Evolutionary conservation across 2,888 invertebrate genomes (phyloP), one percentile per base, ranked within the genome.

Genomic region (Lottia scabra): DNA sequence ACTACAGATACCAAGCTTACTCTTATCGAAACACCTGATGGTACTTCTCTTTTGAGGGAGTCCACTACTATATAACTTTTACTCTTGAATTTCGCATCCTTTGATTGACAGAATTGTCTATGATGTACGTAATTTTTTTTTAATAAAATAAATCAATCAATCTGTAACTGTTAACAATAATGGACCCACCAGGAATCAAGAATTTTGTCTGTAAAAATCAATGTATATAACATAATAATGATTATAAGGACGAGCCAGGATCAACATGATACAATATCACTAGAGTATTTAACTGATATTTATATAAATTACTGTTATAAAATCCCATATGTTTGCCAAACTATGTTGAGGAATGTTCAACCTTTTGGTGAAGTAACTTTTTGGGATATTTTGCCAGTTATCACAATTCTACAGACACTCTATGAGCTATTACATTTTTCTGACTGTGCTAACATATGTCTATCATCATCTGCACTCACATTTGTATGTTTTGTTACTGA

Each of bases 401-500:
- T 56, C 56, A 56, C 56, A 56, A 19, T 56, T 56, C 23, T 23
- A 56, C 56, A 56, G 56, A 56, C 56, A 23, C 56, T 56, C n/a
- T 56, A 56, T n/a, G 15, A 19, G n/a, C 56, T 19, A 56, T 56
- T 56, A 56, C 56, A 23, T 23, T 23, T 19, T 56, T 56, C 56
- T 56, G 56, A 16, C 56, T 56, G 23, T 56, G 56, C n/a, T 56
- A 56, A 56, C 56, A 56, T 56, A 23, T 56, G 56, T 56, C n/a
- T 23, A 56, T 56, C 23, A 56, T 56, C 56, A 56, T 56, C 56
- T 56, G 56, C 56, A 23, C 19, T 19, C 19, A 56, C 19, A 56
- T 56, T 56, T 56, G 56, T 56, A 23, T 56, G 56, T 56, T 56
- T 56, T 56, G 56, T 56, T 56, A 56, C 56, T 56, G 56, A 56